Conservation (phyloP, 2,797 vertebrate genomes). For the Microcaecilia unicolor region DNA sequence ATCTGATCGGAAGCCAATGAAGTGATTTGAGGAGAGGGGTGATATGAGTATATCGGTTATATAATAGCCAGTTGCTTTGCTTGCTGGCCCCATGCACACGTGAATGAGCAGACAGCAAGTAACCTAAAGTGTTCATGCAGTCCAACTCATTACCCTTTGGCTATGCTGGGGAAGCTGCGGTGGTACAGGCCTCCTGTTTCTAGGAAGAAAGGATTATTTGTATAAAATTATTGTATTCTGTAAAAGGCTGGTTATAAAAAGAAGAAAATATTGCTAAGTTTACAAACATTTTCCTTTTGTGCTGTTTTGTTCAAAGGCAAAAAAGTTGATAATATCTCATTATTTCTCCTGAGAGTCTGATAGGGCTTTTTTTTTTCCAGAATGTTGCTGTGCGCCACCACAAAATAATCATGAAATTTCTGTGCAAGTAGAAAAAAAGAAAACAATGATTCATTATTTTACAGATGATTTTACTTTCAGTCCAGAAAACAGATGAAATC, state of each 20-base stretch:
- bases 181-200: no score
- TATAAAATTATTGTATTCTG: neutral
- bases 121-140: no score
- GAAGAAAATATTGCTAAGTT: conserved; percentile 13
- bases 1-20: no score
- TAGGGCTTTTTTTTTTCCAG: conserved; percentile 32
- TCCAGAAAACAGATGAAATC: conserved; percentile 40
- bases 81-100: no score
- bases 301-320: conserved; percentile 22
- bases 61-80: no score
- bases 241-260: conserved; percentile 6
- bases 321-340: conserved; percentile 27
- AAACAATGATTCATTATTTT: conserved; percentile 53
- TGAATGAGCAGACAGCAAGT: no score
- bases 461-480: conserved; percentile 45
- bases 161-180: no score
- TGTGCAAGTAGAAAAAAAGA: conserved; percentile 42
- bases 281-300: conserved; percentile 16
- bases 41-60: no score
- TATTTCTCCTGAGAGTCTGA: conserved; percentile 41
- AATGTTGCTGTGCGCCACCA: conserved; percentile 43
- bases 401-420: conserved; percentile 48
- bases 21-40: no score
- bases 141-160: no score
- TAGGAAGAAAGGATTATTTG: no score